Conservation (phyloP, 2,888 invertebrate species). For the Adelphocoris suturalis region DNA sequence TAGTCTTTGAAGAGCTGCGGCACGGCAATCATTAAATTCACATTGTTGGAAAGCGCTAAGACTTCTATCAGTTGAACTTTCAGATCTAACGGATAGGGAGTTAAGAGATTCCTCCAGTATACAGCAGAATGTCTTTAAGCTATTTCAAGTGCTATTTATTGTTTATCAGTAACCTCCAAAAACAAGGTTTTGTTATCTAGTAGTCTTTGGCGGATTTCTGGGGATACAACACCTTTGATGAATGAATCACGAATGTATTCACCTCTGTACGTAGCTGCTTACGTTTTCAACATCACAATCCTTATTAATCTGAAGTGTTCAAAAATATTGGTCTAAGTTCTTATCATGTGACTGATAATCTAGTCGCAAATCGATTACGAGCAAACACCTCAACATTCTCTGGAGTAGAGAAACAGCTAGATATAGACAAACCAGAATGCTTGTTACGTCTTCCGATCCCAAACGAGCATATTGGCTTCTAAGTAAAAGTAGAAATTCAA, state of each 20-base stretch:
- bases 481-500: too few species aligned
- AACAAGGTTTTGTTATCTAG: neutral
- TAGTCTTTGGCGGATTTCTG: neutral
- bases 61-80: neutral
- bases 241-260: neutral
- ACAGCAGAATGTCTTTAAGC: conserved; percentile 7
- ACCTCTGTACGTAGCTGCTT: neutral
- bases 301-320: neutral
- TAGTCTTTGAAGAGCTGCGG: too few species aligned
- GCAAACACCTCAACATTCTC: neutral
- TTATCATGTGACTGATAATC: neutral
- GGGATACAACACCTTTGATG: neutral
- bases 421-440: too few species aligned
- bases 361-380: neutral
- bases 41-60: neutral
- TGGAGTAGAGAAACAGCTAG: too few species aligned
- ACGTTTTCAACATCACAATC: neutral
- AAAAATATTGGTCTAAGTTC: neutral
- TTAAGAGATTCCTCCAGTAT: neutral
- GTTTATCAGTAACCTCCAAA: neutral
- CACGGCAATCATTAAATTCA: neutral
- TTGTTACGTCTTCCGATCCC: too few species aligned
- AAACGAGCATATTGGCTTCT: too few species aligned
- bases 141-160: neutral
- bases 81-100: too few species aligned